A percentile compares a stretch with the other conserved stretches of the same genome.
These are phyloP conservation scores for Lepus townsendii DNA, from an alignment of 2,797 vertebrate species.

Conservation along the genomic window DNA sequence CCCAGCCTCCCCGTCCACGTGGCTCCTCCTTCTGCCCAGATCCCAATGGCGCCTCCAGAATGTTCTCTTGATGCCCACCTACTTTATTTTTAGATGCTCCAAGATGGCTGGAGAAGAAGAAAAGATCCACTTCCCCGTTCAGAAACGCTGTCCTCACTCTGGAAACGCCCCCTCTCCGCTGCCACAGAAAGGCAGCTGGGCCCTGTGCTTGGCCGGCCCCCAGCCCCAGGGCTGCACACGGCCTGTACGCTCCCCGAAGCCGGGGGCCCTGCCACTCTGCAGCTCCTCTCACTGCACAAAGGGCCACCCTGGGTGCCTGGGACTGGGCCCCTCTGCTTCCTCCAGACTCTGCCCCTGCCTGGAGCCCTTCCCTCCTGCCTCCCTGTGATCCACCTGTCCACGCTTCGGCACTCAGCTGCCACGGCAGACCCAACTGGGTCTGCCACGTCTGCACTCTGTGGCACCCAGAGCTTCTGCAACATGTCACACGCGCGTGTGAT, in stretches of 20 bases:
- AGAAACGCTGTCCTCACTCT: background rate
- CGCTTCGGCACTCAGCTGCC: background rate
- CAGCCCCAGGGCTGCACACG: background rate
- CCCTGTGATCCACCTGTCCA: background rate
- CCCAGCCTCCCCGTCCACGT: background rate
- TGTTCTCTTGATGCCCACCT: background rate
- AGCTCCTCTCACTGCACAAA: background rate
- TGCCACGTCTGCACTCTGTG: fast-evolving
- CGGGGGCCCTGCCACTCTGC: background rate
- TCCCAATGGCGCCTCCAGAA: background rate
- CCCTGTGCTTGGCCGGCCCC: background rate
- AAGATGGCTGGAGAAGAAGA: background rate
- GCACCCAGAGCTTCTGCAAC: background rate
- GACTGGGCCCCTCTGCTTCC: background rate
- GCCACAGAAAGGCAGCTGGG: background rate
- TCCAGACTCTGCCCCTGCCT: background rate
- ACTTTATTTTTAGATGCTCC: background rate
- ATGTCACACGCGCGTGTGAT: background rate
- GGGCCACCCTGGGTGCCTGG: background rate
- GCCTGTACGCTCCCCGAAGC: too few relatives aligned
- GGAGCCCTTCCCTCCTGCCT: background rate
- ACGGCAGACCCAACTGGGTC: fast-evolving
- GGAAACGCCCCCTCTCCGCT: background rate
- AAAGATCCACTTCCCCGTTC: background rate
- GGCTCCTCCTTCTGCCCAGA: background rate